Evolutionary conservation across 2,797 vertebrate genomes (phyloP).

Genomic region (Chromis chromis): DNA sequence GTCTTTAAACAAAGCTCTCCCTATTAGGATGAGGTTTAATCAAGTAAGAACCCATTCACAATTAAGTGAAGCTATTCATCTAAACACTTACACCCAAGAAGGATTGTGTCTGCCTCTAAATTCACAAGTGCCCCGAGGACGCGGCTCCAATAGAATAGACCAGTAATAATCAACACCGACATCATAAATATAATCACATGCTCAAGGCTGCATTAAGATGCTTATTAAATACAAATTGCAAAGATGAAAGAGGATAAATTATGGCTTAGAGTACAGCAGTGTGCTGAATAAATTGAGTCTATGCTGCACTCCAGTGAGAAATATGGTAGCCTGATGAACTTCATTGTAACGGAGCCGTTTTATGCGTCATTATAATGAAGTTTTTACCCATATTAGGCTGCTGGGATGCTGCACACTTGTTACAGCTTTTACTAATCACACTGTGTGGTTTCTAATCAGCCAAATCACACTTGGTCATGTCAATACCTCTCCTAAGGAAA

Average conservation of each 20-base stretch:
- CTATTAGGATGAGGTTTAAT: conserved; percentile 20
- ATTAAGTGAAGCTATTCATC: conserved; percentile 12
- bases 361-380: neutral
- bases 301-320: conserved; percentile 24
- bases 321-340: conserved; percentile 27
- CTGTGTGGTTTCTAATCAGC: neutral
- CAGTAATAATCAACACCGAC: conserved; percentile 48
- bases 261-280: conserved; percentile 31
- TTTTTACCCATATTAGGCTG: neutral
- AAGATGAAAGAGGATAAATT: conserved; percentile 53
- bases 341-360: conserved; percentile 13
- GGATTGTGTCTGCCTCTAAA: conserved; percentile 20
- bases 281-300: conserved; percentile 49
- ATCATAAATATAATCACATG: conserved; percentile 53
- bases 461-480: neutral
- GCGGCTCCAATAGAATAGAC: conserved; percentile 28
- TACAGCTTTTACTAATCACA: neutral
- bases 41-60: conserved; percentile 15
- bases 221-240: conserved; percentile 65
- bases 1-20: conserved; percentile 17
- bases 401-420: neutral
- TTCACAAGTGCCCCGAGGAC: conserved; percentile 26
- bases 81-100: conserved; percentile 16
- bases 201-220: conserved; percentile 49
- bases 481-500: neutral